Base-by-base conservation (phyloP, 2,797 vertebrate genomes). In the Pampus argenteus region DNA sequence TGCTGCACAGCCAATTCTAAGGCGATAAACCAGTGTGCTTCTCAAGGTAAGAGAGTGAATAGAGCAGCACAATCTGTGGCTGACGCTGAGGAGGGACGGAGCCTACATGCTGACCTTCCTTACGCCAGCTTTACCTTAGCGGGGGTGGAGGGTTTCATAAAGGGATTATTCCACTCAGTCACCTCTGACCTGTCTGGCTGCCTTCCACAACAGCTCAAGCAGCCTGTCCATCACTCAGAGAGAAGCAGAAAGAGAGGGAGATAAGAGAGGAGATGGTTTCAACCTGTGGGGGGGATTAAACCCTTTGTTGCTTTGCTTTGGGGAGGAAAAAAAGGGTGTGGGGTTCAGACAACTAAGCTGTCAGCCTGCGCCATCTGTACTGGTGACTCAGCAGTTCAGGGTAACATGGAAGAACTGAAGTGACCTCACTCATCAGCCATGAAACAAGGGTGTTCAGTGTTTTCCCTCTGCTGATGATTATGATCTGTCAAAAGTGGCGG, bases 11-110 rank as follows among this genome's bases (percentile, higher is more conserved):
- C 81, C 90, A 91, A 88, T 92, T 91, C 83, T 56, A 60, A 61
- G 20, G 51, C 10, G 82, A 90, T 86, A 87, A 91, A 88, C 89
- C 83, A 76, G 81, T 83, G 82, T 81, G 83, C 80, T 83, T 89
- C 89, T 90, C 84, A 87, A 90, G 90, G 88, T 89, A 86, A 89
- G 71, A 54, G 62, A 84, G 78, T 88, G 89, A 93, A 92, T 87
- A 79, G 90, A 90, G 75, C 65, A 31, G 75, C 68, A 65, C 84
- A 88, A 87, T 91, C 83, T 84, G n/a, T 45, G 70, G 81, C 68
- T 66, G 80, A 84, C 76, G 76, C 79, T 74, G 71, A 82, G 78
- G 63, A 86, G 74, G 78, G 74, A 85, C 79, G 31, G 55, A 80
- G 81, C 76, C 83, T 84, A 76, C 83, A 83, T 18, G 26, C 85